These are phyloP conservation scores for Cataglyphis cursor DNA, from an alignment of 2,888 invertebrate species.

Conservation along the genomic window DNA sequence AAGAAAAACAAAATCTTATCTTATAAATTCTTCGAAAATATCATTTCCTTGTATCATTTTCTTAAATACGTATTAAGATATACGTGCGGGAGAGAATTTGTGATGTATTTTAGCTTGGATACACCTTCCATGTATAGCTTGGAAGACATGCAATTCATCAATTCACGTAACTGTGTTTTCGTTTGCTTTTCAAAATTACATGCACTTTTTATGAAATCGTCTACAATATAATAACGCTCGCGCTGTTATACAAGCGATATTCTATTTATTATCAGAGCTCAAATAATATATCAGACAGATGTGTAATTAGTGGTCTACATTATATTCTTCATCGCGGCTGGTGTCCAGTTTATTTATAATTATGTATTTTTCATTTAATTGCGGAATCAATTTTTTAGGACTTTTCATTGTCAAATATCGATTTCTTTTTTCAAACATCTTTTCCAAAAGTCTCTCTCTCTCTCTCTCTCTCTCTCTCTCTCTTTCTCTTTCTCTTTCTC, in stretches of 20 bases:
- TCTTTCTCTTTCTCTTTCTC: no score
- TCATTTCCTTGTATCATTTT: neutral
- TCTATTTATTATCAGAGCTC: slow-evolving; percentile 25
- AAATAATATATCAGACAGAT: neutral
- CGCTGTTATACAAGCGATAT: neutral
- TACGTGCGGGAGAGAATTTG: neutral
- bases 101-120: neutral
- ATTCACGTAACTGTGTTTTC: slow-evolving; percentile 23
- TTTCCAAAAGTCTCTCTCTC: neutral
- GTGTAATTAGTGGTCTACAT: slow-evolving; percentile 32
- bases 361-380: slow-evolving; percentile 11
- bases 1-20: neutral
- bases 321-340: neutral
- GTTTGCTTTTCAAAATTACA: slow-evolving; percentile 42
- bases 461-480: no score
- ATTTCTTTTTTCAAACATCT: neutral
- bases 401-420: neutral
- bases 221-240: slow-evolving; percentile 18
- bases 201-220: slow-evolving; percentile 22
- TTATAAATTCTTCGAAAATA: neutral
- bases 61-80: neutral
- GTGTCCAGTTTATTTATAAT: neutral
- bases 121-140: neutral
- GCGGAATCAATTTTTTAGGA: neutral
- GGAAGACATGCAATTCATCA: slow-evolving; percentile 33